phyloP scores from a whole-genome alignment of 2,888 invertebrate species.

The Drosophila subquinaria region DNA sequence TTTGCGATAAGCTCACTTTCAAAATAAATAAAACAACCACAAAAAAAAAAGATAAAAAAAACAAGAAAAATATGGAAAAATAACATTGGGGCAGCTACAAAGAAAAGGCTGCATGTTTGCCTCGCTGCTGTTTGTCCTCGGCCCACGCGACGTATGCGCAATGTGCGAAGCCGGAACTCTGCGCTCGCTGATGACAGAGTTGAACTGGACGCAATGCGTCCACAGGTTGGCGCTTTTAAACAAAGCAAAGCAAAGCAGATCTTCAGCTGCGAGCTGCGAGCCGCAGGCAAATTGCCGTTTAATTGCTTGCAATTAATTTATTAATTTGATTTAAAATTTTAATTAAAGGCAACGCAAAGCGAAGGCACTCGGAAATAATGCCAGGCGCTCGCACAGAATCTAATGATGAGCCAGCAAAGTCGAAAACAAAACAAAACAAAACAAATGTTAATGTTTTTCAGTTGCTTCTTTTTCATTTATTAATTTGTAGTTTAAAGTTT shows the following conservation, averaged over 20 bases:
- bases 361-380: slow-evolving; percentile 40
- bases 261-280: slow-evolving; percentile 3
- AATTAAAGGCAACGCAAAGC: slow-evolving; percentile 64
- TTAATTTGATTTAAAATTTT: slow-evolving; percentile 46
- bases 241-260: slow-evolving; percentile 15
- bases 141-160: slow-evolving; percentile 52
- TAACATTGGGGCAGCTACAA: slow-evolving; percentile 8
- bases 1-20: slow-evolving; percentile 48
- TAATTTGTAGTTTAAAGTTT: slow-evolving; percentile 46
- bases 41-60: slow-evolving; percentile 14
- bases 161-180: slow-evolving; percentile 42
- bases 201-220: slow-evolving; percentile 70
- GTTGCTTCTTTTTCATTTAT: slow-evolving; percentile 3
- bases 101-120: slow-evolving; percentile 1
- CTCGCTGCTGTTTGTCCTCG: slow-evolving; percentile 25
- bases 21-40: slow-evolving; percentile 21
- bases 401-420: slow-evolving; percentile 45
- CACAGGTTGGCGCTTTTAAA: slow-evolving; percentile 49
- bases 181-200: slow-evolving; percentile 18
- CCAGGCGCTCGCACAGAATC: slow-evolving; percentile 44
- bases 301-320: slow-evolving; percentile 64
- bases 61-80: slow-evolving; percentile 7
- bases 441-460: slow-evolving; percentile 26
- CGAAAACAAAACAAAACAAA: slow-evolving; percentile 16
- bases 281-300: slow-evolving; percentile 41